Percentiles rank a stretch among this genome's conserved stretches.
Evolutionary conservation across 2,113 vertebrate species (phyloP).

Genomic region (Callospermophilus lateralis): DNA sequence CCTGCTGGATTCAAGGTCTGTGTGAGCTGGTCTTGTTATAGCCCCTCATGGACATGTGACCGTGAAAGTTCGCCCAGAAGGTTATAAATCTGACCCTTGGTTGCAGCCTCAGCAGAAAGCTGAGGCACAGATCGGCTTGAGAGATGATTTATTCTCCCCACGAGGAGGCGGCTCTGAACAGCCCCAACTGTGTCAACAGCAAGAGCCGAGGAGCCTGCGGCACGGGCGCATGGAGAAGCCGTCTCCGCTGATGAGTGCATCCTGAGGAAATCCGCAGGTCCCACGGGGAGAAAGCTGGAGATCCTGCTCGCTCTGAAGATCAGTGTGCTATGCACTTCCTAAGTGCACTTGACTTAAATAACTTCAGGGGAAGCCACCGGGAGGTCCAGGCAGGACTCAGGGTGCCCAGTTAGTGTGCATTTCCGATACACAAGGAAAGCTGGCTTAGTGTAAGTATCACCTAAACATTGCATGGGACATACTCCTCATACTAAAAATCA

Average conservation of each 20-base stretch:
- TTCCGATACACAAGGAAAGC: background rate
- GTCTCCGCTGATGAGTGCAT: accelerated
- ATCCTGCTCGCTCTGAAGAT: accelerated
- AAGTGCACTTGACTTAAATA: accelerated
- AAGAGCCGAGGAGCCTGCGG: accelerated
- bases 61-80: background rate
- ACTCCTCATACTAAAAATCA: accelerated
- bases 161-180: accelerated
- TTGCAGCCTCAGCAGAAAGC: conserved; percentile 63
- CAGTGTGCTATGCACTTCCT: accelerated
- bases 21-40: background rate
- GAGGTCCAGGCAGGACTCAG: background rate
- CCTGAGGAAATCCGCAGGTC: background rate
- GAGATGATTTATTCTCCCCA: background rate
- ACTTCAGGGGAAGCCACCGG: accelerated
- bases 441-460: background rate
- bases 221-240: accelerated
- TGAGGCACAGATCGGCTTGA: accelerated
- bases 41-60: background rate
- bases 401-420: background rate
- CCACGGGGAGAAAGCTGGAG: background rate
- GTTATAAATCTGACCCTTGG: conserved; percentile 59
- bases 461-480: accelerated
- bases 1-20: accelerated
- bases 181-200: conserved; percentile 55